A percentile compares a stretch with the other conserved stretches of the same genome.
Evolutionary conservation across 2,113 vertebrate species (phyloP).

Genomic region (Psilopsiagon aurifrons): DNA sequence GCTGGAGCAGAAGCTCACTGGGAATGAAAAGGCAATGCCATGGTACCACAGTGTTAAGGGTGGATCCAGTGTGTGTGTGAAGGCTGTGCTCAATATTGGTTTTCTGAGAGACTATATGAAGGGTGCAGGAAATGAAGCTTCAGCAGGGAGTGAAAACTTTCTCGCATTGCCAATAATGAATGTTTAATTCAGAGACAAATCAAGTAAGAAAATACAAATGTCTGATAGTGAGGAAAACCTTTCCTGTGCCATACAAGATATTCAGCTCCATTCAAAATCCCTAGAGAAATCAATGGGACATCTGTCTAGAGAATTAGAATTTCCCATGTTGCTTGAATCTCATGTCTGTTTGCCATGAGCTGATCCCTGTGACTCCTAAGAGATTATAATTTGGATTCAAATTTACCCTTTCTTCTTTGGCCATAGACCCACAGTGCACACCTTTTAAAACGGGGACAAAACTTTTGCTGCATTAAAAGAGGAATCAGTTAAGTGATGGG

Average conservation of each 20-base stretch:
- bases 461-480: background rate
- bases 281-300: background rate
- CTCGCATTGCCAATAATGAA: background rate
- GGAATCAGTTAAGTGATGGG: background rate
- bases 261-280: background rate
- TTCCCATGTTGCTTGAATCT: background rate
- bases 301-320: background rate
- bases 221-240: background rate
- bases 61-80: background rate
- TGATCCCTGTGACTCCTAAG: background rate
- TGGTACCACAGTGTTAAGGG: background rate
- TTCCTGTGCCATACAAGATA: background rate
- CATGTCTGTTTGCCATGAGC: background rate
- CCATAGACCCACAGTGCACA: background rate
- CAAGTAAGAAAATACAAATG: background rate
- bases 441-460: background rate
- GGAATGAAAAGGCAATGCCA: background rate
- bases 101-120: background rate
- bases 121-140: background rate
- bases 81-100: background rate
- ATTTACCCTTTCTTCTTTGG: background rate
- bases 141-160: background rate
- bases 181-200: background rate
- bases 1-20: background rate
- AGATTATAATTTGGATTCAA: background rate